phyloP scores from a whole-genome alignment of 2,888 invertebrate species.

The Campoplex nolae region DNA sequence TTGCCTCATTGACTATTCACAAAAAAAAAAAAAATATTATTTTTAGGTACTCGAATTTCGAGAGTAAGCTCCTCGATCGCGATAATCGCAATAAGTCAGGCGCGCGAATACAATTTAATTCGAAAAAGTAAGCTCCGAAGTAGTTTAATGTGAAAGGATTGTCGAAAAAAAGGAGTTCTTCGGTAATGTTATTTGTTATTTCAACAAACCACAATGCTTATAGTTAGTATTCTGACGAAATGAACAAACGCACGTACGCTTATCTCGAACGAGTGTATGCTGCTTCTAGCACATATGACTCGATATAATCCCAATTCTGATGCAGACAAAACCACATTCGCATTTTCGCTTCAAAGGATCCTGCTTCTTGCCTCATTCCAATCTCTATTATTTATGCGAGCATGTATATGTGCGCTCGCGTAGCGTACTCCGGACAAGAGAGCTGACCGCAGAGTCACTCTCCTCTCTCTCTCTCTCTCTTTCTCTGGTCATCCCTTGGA shows the following conservation, averaged over 20 bases:
- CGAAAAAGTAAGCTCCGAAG: neutral
- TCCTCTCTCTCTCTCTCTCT: conserved; percentile 44
- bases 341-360: conserved; percentile 69
- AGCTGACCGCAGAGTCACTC: conserved; percentile 59
- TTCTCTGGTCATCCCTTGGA: conserved; percentile 50
- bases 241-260: neutral
- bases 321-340: conserved; percentile 62
- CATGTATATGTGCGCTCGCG: conserved; percentile 42
- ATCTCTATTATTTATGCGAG: conserved; percentile 36
- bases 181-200: neutral
- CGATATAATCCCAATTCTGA: conserved; percentile 62
- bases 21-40: too few species aligned
- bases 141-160: neutral
- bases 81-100: too few species aligned
- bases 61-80: too few species aligned
- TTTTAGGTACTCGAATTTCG: too few species aligned
- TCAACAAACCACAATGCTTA: neutral
- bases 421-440: conserved; percentile 24
- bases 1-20: too few species aligned
- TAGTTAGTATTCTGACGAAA: neutral
- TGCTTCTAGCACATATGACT: conserved; percentile 14
- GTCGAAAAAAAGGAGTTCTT: neutral
- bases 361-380: conserved; percentile 66
- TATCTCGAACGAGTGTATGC: neutral
- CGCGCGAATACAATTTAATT: too few species aligned